phyloP scores from a whole-genome alignment of 30 jellyfish, hydroid and myxozoan species.

The Mastigias papua region DNA sequence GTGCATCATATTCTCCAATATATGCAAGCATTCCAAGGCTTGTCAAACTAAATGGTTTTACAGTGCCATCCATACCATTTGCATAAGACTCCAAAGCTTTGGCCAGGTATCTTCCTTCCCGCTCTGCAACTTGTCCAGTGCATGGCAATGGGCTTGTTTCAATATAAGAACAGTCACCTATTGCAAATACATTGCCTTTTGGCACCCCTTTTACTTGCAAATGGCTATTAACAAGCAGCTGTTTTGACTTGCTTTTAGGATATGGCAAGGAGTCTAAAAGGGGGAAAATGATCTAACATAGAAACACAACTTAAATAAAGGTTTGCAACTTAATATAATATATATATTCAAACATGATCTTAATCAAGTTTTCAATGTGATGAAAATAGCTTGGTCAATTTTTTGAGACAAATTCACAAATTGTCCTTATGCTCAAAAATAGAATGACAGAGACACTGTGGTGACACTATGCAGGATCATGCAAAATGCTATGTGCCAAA shows the following conservation, averaged over 20 bases:
- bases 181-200: conserved; percentile 79
- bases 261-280: conserved; percentile 29
- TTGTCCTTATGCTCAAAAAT: too few relatives aligned
- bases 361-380: neutral
- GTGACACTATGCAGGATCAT: too few relatives aligned
- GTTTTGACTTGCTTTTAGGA: conserved; percentile 75
- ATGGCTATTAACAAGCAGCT: conserved; percentile 75
- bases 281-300: neutral
- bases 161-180: conserved; percentile 93
- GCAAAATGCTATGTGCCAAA: too few relatives aligned
- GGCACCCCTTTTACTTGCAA: conserved; percentile 74
- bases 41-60: conserved; percentile 78
- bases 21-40: conserved; percentile 95
- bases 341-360: too few relatives aligned
- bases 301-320: too few relatives aligned
- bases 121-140: conserved; percentile 97
- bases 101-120: conserved; percentile 90
- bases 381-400: neutral
- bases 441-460: too few relatives aligned
- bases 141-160: conserved; percentile 80
- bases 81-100: conserved; percentile 58
- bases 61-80: conserved; percentile 11
- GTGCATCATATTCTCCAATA: conserved; percentile 93
- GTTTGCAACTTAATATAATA: too few relatives aligned
- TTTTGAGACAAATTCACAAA: neutral